These are phyloP conservation scores for Arrhamphus sclerolepis DNA, from an alignment of 2,797 vertebrate genomes.

Conservation along the genomic window DNA sequence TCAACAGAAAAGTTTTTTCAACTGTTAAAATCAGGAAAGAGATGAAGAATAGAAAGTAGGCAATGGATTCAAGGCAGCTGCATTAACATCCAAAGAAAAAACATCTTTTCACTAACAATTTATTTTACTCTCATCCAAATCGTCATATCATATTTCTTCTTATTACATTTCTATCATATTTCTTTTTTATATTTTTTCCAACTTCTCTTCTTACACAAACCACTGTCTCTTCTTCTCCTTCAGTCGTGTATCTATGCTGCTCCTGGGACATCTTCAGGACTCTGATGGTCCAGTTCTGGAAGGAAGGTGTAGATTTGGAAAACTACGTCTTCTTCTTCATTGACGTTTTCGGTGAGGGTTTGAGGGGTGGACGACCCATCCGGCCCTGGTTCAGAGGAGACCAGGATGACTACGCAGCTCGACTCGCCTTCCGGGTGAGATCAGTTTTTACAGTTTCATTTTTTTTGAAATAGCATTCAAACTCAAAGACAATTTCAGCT, in stretches of 20 bases:
- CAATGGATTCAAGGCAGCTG: too few relatives aligned
- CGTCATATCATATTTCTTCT: background rate
- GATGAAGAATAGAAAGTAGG: too few relatives aligned
- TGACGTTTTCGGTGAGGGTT: constrained; percentile 86
- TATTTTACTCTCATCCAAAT: background rate
- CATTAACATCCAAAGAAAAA: background rate
- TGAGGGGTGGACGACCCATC: constrained; percentile 64
- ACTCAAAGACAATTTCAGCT: background rate
- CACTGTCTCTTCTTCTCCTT: background rate
- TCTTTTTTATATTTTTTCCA: too few relatives aligned
- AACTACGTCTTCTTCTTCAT: constrained; percentile 92
- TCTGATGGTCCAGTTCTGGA: constrained; percentile 85
- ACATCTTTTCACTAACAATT: background rate
- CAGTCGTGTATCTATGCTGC: constrained; percentile 91
- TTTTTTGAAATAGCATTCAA: background rate
- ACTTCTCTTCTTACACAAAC: background rate
- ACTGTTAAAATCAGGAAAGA: too few relatives aligned
- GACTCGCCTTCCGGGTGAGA: constrained; percentile 83
- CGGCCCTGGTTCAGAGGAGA: constrained; percentile 87
- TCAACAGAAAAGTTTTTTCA: too few relatives aligned
- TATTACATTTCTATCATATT: too few relatives aligned
- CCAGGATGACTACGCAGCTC: constrained; percentile 75
- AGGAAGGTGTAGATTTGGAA: constrained; percentile 74
- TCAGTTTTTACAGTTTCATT: background rate
- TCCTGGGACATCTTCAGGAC: constrained; percentile 81